Evolutionary conservation across 2,888 invertebrate species (phyloP).

Genomic region (Leptura quadrifasciata): DNA sequence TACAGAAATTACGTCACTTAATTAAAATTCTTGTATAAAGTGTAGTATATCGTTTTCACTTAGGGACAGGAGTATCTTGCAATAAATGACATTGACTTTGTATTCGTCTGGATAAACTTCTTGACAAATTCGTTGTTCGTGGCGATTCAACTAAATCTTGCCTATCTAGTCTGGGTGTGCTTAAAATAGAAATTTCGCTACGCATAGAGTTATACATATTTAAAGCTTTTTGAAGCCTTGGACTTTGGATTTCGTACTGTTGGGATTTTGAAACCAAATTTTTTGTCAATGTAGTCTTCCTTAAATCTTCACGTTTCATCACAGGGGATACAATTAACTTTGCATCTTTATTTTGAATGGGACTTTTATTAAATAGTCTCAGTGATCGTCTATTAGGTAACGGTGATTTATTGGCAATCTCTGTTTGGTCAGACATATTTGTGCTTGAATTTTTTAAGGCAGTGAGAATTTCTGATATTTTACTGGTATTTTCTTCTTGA

Average conservation of each 20-base stretch:
- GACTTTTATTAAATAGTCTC: constrained; percentile 43
- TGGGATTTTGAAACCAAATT: constrained; percentile 48
- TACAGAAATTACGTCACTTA: background rate
- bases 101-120: constrained; percentile 45
- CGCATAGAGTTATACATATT: constrained; percentile 45
- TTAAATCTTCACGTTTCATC: constrained; percentile 46
- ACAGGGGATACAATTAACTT: constrained; percentile 46
- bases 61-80: constrained; percentile 44
- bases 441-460: background rate
- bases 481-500: constrained; percentile 17
- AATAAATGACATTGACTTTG: constrained; percentile 49
- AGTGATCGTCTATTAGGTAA: constrained; percentile 32
- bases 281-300: constrained; percentile 49
- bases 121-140: constrained; percentile 28
- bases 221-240: constrained; percentile 42
- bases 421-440: background rate
- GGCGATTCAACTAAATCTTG: constrained; percentile 36
- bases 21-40: background rate
- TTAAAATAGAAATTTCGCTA: constrained; percentile 39
- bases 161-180: constrained; percentile 46
- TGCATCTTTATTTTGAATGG: constrained; percentile 18
- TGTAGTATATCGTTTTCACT: constrained; percentile 8
- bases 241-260: constrained; percentile 38
- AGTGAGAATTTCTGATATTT: background rate
- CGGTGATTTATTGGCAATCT: constrained; percentile 13